Percentiles rank a stretch among this genome's conserved stretches.
phyloP scores from a whole-genome alignment of 2,113 vertebrate species.

The Rhadina sibilatrix region DNA sequence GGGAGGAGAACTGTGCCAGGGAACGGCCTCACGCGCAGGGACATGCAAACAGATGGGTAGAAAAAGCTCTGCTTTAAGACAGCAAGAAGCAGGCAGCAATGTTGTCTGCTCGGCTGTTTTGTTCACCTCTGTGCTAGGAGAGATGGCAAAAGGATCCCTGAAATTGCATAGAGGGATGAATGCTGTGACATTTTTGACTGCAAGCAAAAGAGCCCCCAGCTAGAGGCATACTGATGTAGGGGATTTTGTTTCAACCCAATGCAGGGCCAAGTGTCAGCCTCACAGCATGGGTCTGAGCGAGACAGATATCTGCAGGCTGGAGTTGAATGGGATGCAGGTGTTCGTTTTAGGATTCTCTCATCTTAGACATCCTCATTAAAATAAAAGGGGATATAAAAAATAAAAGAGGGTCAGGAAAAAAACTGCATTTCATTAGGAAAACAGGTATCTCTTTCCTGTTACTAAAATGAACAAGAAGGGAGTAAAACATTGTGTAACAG shows the following conservation, averaged over 20 bases:
- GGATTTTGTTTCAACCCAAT: not conserved
- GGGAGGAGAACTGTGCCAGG: not conserved
- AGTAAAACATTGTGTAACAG: not conserved
- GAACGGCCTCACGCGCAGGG: not conserved
- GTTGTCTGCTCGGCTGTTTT: not conserved
- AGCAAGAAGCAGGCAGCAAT: not conserved
- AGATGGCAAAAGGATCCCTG: not conserved
- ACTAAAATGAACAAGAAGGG: not conserved
- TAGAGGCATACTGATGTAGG: not conserved
- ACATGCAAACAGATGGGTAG: not conserved
- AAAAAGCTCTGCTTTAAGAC: not conserved
- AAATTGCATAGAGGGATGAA: not conserved
- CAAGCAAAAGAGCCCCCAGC: fast-evolving
- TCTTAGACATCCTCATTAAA: not conserved
- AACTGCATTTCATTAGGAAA: not conserved
- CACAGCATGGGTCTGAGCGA: not conserved
- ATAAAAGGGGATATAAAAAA: not conserved
- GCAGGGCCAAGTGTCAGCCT: not conserved
- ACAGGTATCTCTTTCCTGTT: not conserved
- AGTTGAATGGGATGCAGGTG: not conserved
- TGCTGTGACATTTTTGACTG: not conserved
- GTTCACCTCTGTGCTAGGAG: not conserved
- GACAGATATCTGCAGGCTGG: not conserved
- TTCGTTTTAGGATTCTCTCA: not conserved
- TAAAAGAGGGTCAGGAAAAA: not conserved